These are phyloP conservation scores for Heliconius eleuchia DNA, from an alignment of 1,140 invertebrate genomes.

Conservation along the genomic window DNA sequence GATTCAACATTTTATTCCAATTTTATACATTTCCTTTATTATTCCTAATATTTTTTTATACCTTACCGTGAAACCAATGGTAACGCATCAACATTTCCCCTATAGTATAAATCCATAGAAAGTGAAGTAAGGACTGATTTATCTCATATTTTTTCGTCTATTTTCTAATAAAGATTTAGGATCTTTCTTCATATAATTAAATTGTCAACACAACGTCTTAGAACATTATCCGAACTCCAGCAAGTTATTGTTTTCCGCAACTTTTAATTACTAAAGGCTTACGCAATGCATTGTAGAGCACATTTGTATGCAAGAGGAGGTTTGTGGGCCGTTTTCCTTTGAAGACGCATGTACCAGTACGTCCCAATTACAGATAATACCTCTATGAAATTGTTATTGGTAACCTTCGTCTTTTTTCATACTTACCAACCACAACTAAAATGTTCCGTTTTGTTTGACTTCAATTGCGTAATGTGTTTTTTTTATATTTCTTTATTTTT, in stretches of 20 bases:
- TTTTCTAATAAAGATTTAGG: too few species aligned
- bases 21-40: too few species aligned
- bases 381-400: neutral
- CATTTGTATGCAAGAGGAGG: slow-evolving; percentile 24
- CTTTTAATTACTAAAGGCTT: slow-evolving; percentile 6
- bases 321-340: slow-evolving; percentile 26
- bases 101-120: too few species aligned
- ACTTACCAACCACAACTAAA: neutral
- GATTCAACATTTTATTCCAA: too few species aligned
- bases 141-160: too few species aligned
- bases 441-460: neutral
- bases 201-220: too few species aligned
- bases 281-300: slow-evolving; percentile 10
- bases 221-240: neutral
- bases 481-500: neutral
- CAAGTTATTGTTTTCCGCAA: neutral
- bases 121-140: too few species aligned
- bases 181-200: too few species aligned
- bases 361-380: slow-evolving; percentile 3
- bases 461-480: neutral
- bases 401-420: neutral
- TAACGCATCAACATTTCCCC: too few species aligned
- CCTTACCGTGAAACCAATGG: too few species aligned
- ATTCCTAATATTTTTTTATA: too few species aligned
- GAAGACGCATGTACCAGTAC: slow-evolving; percentile 4